Conservation (phyloP, 2,888 invertebrate species). For the Ophion slaviceki region DNA sequence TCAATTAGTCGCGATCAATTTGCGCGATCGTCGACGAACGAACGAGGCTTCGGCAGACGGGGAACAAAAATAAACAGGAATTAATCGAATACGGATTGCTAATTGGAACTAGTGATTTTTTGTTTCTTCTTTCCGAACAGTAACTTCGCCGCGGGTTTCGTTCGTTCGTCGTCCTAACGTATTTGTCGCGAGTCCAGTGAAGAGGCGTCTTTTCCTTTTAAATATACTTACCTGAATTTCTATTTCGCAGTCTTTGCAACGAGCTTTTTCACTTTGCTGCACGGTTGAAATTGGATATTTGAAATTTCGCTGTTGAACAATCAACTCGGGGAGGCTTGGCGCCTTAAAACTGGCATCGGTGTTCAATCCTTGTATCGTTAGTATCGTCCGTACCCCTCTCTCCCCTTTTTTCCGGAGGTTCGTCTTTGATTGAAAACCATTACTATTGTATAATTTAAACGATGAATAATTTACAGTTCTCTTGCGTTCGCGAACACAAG, state of each 20-base stretch:
- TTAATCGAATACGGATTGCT: constrained; percentile 10
- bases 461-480: constrained; percentile 80
- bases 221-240: constrained; percentile 29
- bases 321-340: constrained; percentile 1
- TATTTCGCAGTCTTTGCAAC: constrained; percentile 10
- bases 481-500: constrained; percentile 74
- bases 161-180: constrained; percentile 42
- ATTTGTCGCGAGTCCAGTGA: constrained; percentile 75
- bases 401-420: constrained; percentile 21
- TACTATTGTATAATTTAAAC: constrained; percentile 79
- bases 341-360: constrained; percentile 13
- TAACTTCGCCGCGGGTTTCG: constrained; percentile 51
- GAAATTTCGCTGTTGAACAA: constrained; percentile 11
- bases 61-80: constrained; percentile 4
- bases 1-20: constrained; percentile 6
- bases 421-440: constrained; percentile 64
- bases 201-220: constrained; percentile 68
- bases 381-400: constrained; percentile 16
- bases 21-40: constrained; percentile 30
- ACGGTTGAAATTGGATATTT: background rate
- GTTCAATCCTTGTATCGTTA: constrained; percentile 7
- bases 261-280: background rate
- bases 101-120: constrained; percentile 19
- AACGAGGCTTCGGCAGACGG: background rate
- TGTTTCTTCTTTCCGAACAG: background rate